Conservation (phyloP, 2,797 vertebrate genomes). For the Syngnathus rostellatus region DNA sequence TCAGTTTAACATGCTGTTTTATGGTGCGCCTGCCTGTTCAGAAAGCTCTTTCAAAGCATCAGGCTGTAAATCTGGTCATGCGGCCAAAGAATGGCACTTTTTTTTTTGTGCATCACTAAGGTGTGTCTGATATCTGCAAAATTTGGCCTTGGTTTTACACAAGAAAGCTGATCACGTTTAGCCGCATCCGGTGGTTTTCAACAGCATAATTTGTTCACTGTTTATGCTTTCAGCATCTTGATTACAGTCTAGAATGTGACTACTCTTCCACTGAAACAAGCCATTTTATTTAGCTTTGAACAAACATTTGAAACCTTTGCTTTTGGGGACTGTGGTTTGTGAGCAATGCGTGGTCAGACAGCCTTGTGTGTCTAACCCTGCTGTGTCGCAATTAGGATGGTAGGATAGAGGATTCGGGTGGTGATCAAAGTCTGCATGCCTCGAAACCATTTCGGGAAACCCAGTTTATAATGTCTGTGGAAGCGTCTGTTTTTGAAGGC, state of each 20-base stretch:
- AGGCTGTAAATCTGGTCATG: background rate
- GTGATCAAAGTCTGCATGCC: no score
- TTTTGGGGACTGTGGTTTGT: slow-evolving; percentile 13
- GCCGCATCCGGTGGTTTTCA: background rate
- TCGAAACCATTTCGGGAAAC: no score
- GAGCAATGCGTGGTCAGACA: slow-evolving; percentile 18
- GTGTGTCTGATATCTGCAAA: background rate
- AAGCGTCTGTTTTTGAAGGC: no score
- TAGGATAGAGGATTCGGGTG: slow-evolving; percentile 24
- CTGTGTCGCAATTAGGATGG: slow-evolving; percentile 41
- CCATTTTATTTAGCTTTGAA: slow-evolving; percentile 8
- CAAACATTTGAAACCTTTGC: slow-evolving; percentile 20
- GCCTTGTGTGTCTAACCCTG: slow-evolving; percentile 11
- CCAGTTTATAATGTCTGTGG: no score
- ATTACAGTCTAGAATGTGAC: slow-evolving; percentile 10
- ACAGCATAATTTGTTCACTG: background rate
- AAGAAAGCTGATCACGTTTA: background rate
- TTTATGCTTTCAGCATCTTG: background rate
- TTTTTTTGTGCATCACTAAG: background rate
- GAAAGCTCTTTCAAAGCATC: background rate
- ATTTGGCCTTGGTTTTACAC: background rate
- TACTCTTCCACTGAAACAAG: slow-evolving; percentile 9
- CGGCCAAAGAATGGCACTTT: background rate
- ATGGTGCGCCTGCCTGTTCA: background rate
- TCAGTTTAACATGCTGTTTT: background rate